phyloP scores from a whole-genome alignment of 2,113 vertebrate species.

The Neofelis nebulosa region DNA sequence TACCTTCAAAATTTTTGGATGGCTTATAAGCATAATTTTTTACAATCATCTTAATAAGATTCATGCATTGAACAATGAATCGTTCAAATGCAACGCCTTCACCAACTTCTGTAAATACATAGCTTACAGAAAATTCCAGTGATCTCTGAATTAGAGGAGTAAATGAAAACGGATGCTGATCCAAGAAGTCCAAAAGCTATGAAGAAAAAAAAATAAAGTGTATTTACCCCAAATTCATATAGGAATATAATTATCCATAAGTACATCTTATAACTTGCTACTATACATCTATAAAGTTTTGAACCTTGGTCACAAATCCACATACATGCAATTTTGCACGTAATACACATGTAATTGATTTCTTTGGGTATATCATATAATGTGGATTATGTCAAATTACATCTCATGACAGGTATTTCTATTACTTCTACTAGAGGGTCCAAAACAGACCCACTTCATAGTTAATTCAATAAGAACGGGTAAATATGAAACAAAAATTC shows the following conservation, averaged over 20 bases:
- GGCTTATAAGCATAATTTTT: conserved; percentile 98
- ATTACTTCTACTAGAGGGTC: conserved; percentile 1
- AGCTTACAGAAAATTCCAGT: conserved; percentile 96
- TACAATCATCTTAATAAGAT: conserved; percentile 98
- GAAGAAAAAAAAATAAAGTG: conserved; percentile 47
- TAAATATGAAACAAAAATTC: neutral
- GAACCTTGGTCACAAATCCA: neutral
- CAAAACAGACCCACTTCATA: conserved; percentile 14
- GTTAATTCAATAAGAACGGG: neutral
- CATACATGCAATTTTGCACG: neutral
- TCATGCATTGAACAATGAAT: conserved; percentile 99
- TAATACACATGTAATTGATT: neutral
- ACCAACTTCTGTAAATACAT: conserved; percentile 95
- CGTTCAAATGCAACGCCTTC: conserved; percentile 95
- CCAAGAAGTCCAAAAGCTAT: conserved; percentile 97
- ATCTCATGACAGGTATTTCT: neutral
- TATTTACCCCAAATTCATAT: conserved; percentile 27
- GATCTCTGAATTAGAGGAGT: conserved; percentile 95
- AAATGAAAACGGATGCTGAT: conserved; percentile 95
- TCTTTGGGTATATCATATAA: neutral
- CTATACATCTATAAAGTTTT: neutral
- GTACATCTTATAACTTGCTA: neutral
- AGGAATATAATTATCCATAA: neutral
- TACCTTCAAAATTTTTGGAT: conserved; percentile 97
- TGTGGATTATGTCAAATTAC: neutral